phyloP scores from a whole-genome alignment of 2,797 vertebrate genomes.

The Aselliscus stoliczkanus region DNA sequence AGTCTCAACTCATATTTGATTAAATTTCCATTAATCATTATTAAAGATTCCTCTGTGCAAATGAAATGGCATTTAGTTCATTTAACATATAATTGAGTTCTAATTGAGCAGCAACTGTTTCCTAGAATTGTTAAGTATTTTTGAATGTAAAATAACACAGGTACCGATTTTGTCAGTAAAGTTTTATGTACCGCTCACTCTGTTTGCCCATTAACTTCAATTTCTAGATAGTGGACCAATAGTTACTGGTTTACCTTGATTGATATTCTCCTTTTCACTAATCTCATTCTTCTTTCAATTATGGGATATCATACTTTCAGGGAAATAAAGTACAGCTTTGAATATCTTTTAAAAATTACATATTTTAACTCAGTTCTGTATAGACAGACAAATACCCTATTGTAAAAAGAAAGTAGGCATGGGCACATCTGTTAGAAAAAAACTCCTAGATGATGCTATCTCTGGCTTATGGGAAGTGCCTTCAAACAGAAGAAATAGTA shows the following conservation, averaged over 20 bases:
- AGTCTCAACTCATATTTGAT: conserved; percentile 69
- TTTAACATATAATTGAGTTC: conserved; percentile 72
- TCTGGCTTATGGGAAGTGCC: neutral
- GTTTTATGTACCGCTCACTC: neutral
- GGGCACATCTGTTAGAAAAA: neutral
- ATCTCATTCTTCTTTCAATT: neutral
- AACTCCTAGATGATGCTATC: neutral
- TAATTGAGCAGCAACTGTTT: conserved; percentile 77
- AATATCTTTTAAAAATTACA: neutral
- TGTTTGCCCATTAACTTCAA: neutral
- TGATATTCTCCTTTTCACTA: neutral
- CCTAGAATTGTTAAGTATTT: conserved; percentile 68
- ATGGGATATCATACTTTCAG: neutral
- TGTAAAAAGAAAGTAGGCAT: neutral
- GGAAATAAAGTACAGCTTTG: neutral
- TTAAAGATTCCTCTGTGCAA: conserved; percentile 76
- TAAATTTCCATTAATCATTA: conserved; percentile 80
- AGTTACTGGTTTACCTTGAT: neutral
- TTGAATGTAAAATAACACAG: conserved; percentile 59
- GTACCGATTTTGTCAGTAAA: conserved; percentile 23
- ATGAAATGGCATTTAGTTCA: conserved; percentile 73
- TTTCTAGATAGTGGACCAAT: neutral
- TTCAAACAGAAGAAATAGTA: neutral
- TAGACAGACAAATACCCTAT: neutral
- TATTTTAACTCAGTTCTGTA: neutral